phyloP scores from a whole-genome alignment of 2,888 invertebrate genomes.

The Brachylomia viminalis region DNA sequence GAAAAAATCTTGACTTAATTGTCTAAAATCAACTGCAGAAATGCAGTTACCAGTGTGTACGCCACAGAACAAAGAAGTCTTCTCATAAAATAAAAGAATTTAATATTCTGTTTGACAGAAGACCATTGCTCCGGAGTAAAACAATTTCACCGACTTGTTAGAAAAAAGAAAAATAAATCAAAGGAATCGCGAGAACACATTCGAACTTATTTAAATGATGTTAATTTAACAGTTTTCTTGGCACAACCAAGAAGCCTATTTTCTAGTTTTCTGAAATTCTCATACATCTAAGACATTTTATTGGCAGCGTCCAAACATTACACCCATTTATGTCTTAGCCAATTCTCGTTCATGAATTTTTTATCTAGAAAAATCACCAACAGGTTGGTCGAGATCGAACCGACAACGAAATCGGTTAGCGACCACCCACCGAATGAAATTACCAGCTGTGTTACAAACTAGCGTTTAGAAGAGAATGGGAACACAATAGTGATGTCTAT shows the following conservation, averaged over 20 bases:
- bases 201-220: background rate
- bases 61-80: too few species aligned
- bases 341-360: conserved; percentile 2
- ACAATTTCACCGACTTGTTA: background rate
- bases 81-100: background rate
- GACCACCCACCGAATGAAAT: conserved; percentile 41
- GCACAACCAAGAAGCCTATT: background rate
- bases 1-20: background rate
- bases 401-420: conserved; percentile 21
- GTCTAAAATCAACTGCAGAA: background rate
- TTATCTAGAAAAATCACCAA: conserved; percentile 45
- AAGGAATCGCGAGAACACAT: background rate
- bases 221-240: background rate
- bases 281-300: background rate
- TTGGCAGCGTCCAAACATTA: conserved; percentile 1
- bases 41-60: background rate
- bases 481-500: conserved; percentile 20
- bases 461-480: background rate
- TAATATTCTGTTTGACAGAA: background rate
- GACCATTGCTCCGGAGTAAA: background rate
- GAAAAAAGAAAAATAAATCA: too few species aligned
- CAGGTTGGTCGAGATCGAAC: conserved; percentile 33
- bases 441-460: conserved; percentile 28
- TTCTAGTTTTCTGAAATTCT: background rate
- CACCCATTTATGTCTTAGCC: background rate